These are phyloP conservation scores for Drosophila melanosoma DNA, from an alignment of 2,888 invertebrate genomes.

Conservation along the genomic window DNA sequence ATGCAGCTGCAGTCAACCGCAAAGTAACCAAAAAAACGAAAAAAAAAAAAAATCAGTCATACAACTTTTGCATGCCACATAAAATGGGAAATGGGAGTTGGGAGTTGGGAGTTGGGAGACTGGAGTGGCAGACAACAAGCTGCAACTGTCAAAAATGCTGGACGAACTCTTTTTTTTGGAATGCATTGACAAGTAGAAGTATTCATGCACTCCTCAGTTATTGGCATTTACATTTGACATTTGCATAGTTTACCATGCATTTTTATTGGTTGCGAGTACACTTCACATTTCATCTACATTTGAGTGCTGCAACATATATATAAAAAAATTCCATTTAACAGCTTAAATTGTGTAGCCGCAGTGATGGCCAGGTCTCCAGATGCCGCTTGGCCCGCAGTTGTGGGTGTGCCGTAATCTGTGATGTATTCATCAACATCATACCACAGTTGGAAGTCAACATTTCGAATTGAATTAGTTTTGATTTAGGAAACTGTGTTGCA, in stretches of 20 bases:
- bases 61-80: conserved; percentile 55
- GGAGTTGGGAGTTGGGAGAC: neutral
- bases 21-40: conserved; percentile 38
- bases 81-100: conserved; percentile 9
- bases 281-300: neutral
- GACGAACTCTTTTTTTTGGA: conserved; percentile 47
- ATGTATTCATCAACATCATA: conserved; percentile 17
- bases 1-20: conserved; percentile 58
- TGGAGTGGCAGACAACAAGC: conserved; percentile 48
- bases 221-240: conserved; percentile 70
- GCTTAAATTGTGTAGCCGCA: conserved; percentile 45
- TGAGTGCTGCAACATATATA: conserved; percentile 10
- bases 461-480: conserved; percentile 66
- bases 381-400: neutral
- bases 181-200: conserved; percentile 65
- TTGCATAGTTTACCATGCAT: conserved; percentile 72
- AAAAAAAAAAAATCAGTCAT: conserved; percentile 37
- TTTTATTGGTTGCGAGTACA: conserved; percentile 54
- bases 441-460: conserved; percentile 32
- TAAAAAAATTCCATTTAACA: conserved; percentile 71
- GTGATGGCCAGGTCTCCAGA: conserved; percentile 3
- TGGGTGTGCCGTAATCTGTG: conserved; percentile 43
- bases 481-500: conserved; percentile 44
- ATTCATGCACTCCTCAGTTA: conserved; percentile 63
- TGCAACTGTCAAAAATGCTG: conserved; percentile 72